Conservation (phyloP, 2,797 vertebrate genomes). For the Artibeus lituratus region DNA sequence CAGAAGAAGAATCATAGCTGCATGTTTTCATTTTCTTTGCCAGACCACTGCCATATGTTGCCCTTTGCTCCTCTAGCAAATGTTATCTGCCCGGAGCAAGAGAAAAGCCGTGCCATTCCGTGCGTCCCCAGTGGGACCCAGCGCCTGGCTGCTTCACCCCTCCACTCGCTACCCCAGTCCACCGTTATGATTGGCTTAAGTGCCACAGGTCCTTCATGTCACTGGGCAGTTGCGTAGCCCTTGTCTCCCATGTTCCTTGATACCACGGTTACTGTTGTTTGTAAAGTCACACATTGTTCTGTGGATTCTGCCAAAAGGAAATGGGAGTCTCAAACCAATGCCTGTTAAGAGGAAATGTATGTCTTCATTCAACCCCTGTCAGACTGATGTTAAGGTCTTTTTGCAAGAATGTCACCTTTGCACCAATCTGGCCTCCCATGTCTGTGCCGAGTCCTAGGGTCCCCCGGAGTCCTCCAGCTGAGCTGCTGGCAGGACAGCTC, state of each 20-base stretch:
- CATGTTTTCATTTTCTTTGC: not conserved
- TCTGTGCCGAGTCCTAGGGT: not conserved
- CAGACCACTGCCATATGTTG: not conserved
- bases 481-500: slow-evolving; percentile 53
- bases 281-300: slow-evolving; percentile 13
- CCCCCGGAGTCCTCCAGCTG: not conserved
- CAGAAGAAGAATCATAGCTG: not conserved
- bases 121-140: not conserved
- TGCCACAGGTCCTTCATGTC: not conserved
- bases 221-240: not conserved
- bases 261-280: not conserved
- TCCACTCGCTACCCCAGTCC: not conserved
- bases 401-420: not conserved
- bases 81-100: not conserved
- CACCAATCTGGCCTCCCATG: not conserved
- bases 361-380: not conserved
- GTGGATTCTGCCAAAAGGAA: not conserved
- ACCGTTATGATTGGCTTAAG: not conserved
- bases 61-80: not conserved
- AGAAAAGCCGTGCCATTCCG: not conserved
- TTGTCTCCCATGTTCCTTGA: not conserved
- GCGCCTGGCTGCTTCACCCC: not conserved
- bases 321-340: not conserved
- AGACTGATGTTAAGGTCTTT: not conserved
- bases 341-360: not conserved